Evolutionary conservation across 2,113 vertebrate species (phyloP).

Genomic region (Hydrolagus affinis): DNA sequence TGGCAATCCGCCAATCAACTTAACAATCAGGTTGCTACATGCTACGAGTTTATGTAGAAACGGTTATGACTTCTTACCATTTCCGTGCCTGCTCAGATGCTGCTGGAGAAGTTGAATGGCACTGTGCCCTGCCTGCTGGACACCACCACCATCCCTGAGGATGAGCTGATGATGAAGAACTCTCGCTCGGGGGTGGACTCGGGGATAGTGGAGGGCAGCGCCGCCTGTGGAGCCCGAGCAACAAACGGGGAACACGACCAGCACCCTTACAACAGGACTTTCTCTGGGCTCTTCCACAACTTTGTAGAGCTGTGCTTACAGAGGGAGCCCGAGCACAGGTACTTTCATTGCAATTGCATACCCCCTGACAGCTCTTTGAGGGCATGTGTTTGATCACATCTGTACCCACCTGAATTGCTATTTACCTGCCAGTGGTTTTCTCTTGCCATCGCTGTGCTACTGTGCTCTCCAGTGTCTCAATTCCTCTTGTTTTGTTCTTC

Average conservation of each 20-base stretch:
- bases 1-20: too few relatives aligned
- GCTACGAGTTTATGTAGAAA: neutral
- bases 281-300: conserved; percentile 82
- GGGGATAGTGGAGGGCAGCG: conserved; percentile 65
- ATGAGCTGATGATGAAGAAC: conserved; percentile 80
- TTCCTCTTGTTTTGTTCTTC: conserved; percentile 32
- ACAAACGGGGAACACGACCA: conserved; percentile 73
- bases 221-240: conserved; percentile 53
- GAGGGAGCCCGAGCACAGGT: conserved; percentile 80
- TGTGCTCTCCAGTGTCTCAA: neutral
- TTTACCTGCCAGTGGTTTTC: neutral
- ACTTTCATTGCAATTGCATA: neutral
- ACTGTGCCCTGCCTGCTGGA: conserved; percentile 89
- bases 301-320: conserved; percentile 91
- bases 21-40: neutral
- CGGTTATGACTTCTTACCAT: neutral
- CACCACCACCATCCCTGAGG: conserved; percentile 87
- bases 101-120: conserved; percentile 91
- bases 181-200: conserved; percentile 74
- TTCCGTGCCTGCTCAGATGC: conserved; percentile 63
- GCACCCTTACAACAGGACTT: conserved; percentile 87
- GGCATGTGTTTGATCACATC: neutral
- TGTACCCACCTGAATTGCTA: neutral
- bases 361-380: neutral
- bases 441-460: neutral